These are phyloP conservation scores for Capreolus pygargus DNA, from an alignment of 2,113 vertebrate species.

Conservation along the genomic window DNA sequence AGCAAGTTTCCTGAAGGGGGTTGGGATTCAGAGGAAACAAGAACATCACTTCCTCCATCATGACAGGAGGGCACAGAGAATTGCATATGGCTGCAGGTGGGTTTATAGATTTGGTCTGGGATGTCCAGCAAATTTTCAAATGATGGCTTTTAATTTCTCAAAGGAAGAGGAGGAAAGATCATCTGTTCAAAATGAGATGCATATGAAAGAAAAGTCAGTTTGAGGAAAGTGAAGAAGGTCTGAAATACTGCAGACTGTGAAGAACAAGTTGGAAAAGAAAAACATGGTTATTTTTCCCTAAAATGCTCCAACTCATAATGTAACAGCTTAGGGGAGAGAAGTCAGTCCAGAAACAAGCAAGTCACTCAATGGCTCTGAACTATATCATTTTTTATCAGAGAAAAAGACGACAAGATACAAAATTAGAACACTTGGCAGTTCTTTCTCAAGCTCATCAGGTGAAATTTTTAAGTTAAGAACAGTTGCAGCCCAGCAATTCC, in stretches of 20 bases:
- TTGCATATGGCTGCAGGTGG: neutral
- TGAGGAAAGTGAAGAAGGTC: neutral
- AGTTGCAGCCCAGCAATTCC: neutral
- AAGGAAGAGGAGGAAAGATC: neutral
- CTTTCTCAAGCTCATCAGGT: neutral
- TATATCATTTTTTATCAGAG: constrained; percentile 3
- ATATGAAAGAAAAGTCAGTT: neutral
- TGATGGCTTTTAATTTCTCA: neutral
- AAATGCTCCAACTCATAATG: neutral
- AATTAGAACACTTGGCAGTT: constrained; percentile 2
- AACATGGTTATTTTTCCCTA: neutral
- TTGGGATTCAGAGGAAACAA: neutral
- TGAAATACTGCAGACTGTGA: neutral
- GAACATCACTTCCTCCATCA: neutral
- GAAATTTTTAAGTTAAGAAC: neutral
- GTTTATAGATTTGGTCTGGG: neutral
- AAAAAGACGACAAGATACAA: neutral
- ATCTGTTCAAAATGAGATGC: neutral
- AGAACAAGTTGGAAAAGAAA: neutral
- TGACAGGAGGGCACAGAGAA: neutral
- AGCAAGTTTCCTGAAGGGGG: neutral
- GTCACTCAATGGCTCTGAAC: neutral
- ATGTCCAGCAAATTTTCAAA: neutral
- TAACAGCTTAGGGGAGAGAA: neutral
- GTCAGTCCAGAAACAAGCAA: neutral